Evolutionary conservation across 2,888 invertebrate species (phyloP).

Genomic region (Apamea anceps): DNA sequence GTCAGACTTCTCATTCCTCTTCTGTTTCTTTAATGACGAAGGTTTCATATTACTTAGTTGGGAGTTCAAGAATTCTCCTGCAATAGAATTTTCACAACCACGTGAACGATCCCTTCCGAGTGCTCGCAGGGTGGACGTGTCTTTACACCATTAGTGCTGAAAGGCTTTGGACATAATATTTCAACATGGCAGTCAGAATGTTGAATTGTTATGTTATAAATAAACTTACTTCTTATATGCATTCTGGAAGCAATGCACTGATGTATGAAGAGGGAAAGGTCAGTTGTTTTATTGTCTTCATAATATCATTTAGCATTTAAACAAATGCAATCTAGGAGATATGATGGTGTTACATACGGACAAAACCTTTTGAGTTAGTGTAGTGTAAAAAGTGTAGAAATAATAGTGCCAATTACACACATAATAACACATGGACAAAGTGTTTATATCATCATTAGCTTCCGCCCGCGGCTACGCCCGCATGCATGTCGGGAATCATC

Average conservation of each 20-base stretch:
- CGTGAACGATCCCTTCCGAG: neutral
- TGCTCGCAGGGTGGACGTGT: neutral
- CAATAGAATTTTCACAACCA: neutral
- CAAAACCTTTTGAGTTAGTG: no score
- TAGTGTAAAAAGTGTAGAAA: no score
- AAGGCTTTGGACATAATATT: conserved; percentile 6
- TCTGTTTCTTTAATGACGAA: neutral
- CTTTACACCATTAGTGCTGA: conserved; percentile 5
- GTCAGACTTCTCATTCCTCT: neutral
- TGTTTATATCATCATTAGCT: no score
- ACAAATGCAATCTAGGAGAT: neutral
- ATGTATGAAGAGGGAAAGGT: neutral
- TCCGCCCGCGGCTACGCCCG: no score
- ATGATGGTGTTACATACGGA: no score
- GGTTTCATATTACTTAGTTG: neutral
- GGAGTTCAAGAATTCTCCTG: neutral
- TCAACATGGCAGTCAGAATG: neutral
- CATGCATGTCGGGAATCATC: no score
- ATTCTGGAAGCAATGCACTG: conserved; percentile 1
- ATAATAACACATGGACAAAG: no score
- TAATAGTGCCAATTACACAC: no score
- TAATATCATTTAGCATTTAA: neutral
- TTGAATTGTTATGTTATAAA: conserved; percentile 4
- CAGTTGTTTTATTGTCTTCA: neutral
- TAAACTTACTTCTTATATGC: neutral